Evolutionary conservation across 2,888 invertebrate species (phyloP).

Genomic region (Phania funesta): DNA sequence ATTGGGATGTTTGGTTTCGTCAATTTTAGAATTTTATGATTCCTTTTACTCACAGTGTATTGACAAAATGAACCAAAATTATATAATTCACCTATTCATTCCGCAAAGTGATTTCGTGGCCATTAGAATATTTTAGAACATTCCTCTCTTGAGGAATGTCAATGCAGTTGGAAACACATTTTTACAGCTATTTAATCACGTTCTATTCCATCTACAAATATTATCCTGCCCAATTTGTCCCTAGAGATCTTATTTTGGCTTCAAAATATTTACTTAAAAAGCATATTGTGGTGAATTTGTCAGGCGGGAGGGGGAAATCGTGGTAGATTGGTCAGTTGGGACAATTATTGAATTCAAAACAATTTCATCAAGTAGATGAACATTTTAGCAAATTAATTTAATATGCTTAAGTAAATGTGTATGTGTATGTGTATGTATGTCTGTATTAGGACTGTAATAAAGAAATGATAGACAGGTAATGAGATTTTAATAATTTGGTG

Average conservation of each 20-base stretch:
- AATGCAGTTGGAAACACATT: not conserved
- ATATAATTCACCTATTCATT: no score
- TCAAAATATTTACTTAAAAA: conserved; percentile 38
- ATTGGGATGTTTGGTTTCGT: no score
- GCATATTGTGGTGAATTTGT: conserved; percentile 30
- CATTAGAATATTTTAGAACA: not conserved
- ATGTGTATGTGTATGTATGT: no score
- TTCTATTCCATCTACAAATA: conserved; percentile 2
- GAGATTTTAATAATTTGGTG: conserved; percentile 28
- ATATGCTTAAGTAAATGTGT: no score
- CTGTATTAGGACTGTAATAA: no score
- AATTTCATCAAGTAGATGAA: conserved; percentile 59
- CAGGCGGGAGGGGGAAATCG: not conserved
- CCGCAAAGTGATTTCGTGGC: no score
- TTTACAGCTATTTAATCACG: not conserved
- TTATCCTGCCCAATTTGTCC: conserved; percentile 46
- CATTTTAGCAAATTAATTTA: conserved; percentile 31
- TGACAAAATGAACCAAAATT: no score
- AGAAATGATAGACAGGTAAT: conserved; percentile 37
- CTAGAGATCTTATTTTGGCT: conserved; percentile 50
- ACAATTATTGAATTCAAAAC: conserved; percentile 50
- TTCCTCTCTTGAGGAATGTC: conserved; percentile 11
- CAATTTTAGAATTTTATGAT: no score
- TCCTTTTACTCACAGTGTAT: no score
- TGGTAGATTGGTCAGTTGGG: conserved; percentile 54